Percentiles rank a stretch among this genome's conserved stretches.
These are phyloP conservation scores for Fragum sueziense DNA, from an alignment of 2,888 invertebrate species.

Conservation along the genomic window DNA sequence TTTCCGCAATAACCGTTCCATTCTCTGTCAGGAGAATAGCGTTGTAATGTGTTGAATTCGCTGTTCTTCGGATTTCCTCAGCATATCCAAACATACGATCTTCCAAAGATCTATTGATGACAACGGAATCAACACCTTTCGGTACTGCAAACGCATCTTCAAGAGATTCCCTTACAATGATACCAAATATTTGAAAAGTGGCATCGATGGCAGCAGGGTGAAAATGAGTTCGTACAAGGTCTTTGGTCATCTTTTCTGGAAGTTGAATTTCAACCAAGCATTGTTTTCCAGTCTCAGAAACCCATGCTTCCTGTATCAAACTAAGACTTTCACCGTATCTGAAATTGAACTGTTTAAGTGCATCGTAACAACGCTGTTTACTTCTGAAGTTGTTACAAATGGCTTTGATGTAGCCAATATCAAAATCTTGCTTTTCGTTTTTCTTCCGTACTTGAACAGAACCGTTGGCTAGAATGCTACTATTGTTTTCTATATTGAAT, in stretches of 20 bases:
- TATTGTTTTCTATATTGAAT: neutral
- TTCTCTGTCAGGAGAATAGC: slow-evolving; percentile 56
- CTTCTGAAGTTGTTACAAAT: slow-evolving; percentile 33
- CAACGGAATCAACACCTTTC: slow-evolving; percentile 52
- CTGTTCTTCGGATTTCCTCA: slow-evolving; percentile 53
- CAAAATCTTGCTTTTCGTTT: neutral
- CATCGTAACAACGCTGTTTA: slow-evolving; percentile 41
- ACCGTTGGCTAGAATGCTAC: slow-evolving; percentile 2
- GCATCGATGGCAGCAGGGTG: slow-evolving; percentile 67
- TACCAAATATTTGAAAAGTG: slow-evolving; percentile 64
- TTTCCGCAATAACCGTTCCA: slow-evolving; percentile 65
- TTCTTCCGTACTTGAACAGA: neutral
- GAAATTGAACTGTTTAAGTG: slow-evolving; percentile 44
- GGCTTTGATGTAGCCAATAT: slow-evolving; percentile 40
- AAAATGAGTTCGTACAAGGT: slow-evolving; percentile 54
- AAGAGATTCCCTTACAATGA: slow-evolving; percentile 38
- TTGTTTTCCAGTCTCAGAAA: slow-evolving; percentile 45
- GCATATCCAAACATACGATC: slow-evolving; percentile 61
- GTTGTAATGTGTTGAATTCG: slow-evolving; percentile 56
- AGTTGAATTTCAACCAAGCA: slow-evolving; percentile 60
- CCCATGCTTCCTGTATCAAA: slow-evolving; percentile 50
- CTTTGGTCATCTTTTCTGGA: slow-evolving; percentile 49
- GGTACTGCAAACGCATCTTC: slow-evolving; percentile 57
- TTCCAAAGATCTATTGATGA: slow-evolving; percentile 51
- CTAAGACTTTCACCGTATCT: slow-evolving; percentile 53